Percentiles rank a stretch among this genome's conserved stretches.
These are phyloP conservation scores for Amblyjoppa fuscipennis DNA, from an alignment of 2,888 invertebrate species.

Conservation along the genomic window DNA sequence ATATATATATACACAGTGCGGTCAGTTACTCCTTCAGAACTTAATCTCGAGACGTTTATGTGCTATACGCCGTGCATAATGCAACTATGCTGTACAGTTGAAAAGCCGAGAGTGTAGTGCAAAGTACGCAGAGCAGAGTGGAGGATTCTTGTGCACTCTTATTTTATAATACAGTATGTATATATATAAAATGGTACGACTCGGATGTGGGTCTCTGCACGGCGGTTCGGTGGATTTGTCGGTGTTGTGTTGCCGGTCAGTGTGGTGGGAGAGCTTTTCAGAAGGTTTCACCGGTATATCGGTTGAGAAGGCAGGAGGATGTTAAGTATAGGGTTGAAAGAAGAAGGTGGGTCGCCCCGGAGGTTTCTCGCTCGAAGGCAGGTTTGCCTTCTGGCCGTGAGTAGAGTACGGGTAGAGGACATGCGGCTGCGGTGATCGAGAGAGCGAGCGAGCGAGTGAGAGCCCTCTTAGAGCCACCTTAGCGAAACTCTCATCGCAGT, in stretches of 20 bases:
- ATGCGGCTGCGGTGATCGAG: slow-evolving; percentile 39
- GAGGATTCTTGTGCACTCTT: neutral
- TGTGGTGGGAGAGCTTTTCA: neutral
- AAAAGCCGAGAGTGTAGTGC: neutral
- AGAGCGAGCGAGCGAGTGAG: neutral
- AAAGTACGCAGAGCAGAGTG: neutral
- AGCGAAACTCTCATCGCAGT: slow-evolving; percentile 13
- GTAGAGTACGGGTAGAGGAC: neutral
- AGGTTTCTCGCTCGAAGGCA: slow-evolving; percentile 66
- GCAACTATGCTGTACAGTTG: slow-evolving; percentile 9
- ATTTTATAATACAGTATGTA: slow-evolving; percentile 18
- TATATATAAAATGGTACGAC: neutral
- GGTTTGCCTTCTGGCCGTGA: slow-evolving; percentile 67
- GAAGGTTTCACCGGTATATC: slow-evolving; percentile 35
- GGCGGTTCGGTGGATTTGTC: no score
- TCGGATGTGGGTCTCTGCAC: neutral
- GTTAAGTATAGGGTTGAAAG: slow-evolving; percentile 84
- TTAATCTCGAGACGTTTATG: slow-evolving; percentile 22
- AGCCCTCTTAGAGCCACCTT: neutral
- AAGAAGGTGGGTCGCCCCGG: slow-evolving; percentile 74
- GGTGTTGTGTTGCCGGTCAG: neutral
- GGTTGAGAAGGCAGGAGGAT: slow-evolving; percentile 78
- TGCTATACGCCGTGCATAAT: neutral
- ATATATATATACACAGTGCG: neutral
- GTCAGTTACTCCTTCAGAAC: slow-evolving; percentile 18